Base-by-base conservation (phyloP, 2,113 vertebrate genomes). In the Pygoscelis adeliae region DNA sequence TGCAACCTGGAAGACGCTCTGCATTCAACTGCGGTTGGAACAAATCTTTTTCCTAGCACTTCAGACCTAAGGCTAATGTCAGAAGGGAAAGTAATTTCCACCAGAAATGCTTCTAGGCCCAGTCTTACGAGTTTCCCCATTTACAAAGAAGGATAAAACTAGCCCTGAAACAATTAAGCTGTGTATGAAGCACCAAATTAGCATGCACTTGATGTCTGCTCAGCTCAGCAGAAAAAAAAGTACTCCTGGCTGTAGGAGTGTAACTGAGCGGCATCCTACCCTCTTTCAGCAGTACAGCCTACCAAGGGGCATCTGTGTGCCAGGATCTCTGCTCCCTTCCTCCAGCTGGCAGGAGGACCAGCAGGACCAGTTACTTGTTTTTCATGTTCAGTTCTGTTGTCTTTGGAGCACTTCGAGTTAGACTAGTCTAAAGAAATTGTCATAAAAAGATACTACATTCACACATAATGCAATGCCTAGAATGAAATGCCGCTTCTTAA, bases 401-500 rank as follows among this genome's bases (percentile, higher is more conserved):
- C 61, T 89, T 89, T 47, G 29, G 69, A 92, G 23, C 44, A 50
- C 22, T 78, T 66, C 0, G 2, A 74, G 18, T 23, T 40, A 58
- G 9, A 63, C 10, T 55, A 50, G 29, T 36, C 47, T 50, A 53
- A 89, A 87, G 38, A 72, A 80, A 55, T 9, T 1, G 10, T 61
- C 27, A 56, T 78, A 16, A 83, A 82, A 77, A 76, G 20, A 58
- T 17, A 97, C 69, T 91, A 82, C 86, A 79, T 66, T 83, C 85
- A 80, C 66, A 91, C 56, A 62, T 84, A 95, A 84, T 34, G 69
- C 87, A 90, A 82, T 92, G 93, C 88, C 63, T 91, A 73, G 50
- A 94, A 97, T 96, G 49, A 88, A 97, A 96, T 79, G 73, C 40
- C 65, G 96, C 13, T 93, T 90, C 53, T 95, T 77, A 90, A 94